Evolutionary conservation across 2,113 vertebrate species (phyloP).

Genomic region (Thunnus maccoyii): DNA sequence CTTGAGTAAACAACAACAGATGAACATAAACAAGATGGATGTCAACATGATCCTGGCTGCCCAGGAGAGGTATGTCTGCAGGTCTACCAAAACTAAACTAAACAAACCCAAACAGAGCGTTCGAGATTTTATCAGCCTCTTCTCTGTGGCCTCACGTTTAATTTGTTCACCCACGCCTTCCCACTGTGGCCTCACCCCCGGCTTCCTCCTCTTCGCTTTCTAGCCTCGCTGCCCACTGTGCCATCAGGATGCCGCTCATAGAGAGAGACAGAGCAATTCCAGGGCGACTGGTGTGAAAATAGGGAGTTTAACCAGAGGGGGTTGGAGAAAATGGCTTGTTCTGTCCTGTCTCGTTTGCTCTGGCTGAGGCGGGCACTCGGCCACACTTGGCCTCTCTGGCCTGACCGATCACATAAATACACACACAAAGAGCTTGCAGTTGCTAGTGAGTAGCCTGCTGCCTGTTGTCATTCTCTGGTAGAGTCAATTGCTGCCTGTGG

Average conservation of each 20-base stretch:
- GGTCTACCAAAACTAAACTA: constrained; percentile 29
- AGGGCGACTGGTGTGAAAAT: constrained; percentile 66
- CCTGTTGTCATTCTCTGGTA: constrained; percentile 47
- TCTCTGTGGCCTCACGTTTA: constrained; percentile 45
- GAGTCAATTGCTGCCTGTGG: constrained; percentile 55
- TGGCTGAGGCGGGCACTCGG: constrained; percentile 40
- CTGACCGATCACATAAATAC: constrained; percentile 68
- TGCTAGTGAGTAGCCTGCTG: constrained; percentile 12
- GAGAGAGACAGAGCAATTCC: constrained; percentile 72
- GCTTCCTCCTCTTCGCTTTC: constrained; percentile 1
- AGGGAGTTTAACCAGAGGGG: constrained; percentile 71
- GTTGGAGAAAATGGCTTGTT: constrained; percentile 71
- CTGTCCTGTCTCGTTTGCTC: constrained; percentile 70
- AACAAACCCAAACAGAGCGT: constrained; percentile 16
- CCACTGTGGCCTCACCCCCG: not conserved
- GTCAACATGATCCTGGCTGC: constrained; percentile 40
- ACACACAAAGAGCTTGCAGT: constrained; percentile 55
- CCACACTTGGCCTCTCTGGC: constrained; percentile 71
- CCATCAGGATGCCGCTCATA: constrained; percentile 67
- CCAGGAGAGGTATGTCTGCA: constrained; percentile 22
- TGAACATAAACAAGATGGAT: constrained; percentile 61
- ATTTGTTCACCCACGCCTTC: constrained; percentile 35
- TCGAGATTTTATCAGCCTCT: constrained; percentile 35
- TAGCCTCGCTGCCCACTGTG: constrained; percentile 40
- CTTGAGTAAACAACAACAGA: constrained; percentile 66